phyloP scores from a whole-genome alignment of 2,113 vertebrate species.

The Gasterosteus nipponicus region DNA sequence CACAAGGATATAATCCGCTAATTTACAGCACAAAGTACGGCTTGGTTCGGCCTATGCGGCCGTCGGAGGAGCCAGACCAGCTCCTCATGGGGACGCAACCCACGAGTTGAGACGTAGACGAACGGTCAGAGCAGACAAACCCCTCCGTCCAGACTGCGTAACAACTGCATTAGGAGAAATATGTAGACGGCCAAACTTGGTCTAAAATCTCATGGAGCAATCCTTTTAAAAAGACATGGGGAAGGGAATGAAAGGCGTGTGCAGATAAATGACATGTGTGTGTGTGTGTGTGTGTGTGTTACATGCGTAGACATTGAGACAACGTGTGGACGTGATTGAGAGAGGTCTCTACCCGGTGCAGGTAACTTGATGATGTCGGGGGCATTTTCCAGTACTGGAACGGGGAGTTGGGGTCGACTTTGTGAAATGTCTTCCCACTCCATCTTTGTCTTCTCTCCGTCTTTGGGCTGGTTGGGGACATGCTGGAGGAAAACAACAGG shows the following conservation, averaged over 20 bases:
- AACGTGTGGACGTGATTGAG: background rate
- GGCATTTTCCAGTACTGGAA: background rate
- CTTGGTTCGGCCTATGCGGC: too few relatives aligned
- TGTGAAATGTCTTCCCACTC: background rate
- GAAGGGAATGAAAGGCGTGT: too few relatives aligned
- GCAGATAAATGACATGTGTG: background rate
- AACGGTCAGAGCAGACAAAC: too few relatives aligned
- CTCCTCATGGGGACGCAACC: too few relatives aligned
- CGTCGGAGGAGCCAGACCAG: too few relatives aligned
- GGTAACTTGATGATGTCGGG: constrained; percentile 56
- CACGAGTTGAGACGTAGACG: too few relatives aligned
- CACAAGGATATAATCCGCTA: too few relatives aligned
- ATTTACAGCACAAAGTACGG: too few relatives aligned
- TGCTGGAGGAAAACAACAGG: constrained; percentile 37
- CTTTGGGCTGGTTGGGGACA: constrained; percentile 41
- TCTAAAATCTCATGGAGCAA: background rate
- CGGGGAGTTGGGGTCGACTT: constrained; percentile 4
- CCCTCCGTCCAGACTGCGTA: too few relatives aligned
- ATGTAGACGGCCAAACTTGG: too few relatives aligned
- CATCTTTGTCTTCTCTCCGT: constrained; percentile 39
- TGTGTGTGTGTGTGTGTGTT: background rate
- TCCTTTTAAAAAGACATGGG: too few relatives aligned
- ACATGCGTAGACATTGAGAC: background rate
- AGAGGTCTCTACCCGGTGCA: constrained; percentile 58
- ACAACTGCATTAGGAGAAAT: too few relatives aligned